Base-by-base conservation (phyloP, 2,797 vertebrate species). In the Sebastiscus tertius region DNA sequence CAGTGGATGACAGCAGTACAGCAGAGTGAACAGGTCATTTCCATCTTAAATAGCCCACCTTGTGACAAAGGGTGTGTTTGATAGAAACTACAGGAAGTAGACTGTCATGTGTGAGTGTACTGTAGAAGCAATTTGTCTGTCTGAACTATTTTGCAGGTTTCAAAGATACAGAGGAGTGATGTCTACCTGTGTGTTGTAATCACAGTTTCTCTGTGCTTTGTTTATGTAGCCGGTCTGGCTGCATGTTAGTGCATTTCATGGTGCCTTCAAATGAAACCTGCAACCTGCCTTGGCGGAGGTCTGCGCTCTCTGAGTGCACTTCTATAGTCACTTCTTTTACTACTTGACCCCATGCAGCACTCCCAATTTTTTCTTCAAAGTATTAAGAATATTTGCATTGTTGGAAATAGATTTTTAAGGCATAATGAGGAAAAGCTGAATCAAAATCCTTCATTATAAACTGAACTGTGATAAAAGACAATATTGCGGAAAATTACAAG, bases 121-220 rank as follows among this genome's bases (percentile, higher is more conserved):
- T 26, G 26, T 39, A 39, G 36, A 39, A 6, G 36, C 36, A 39
- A 39, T 39, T 39, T 1, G 1, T 33, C 49, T 0, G 8, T 8
- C 29, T 34, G 31, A 69, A 55, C 14, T 6, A 34, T 14, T 16
- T 42, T 42, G 39, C 39, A 42, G 39, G 39, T 42, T 42, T 34
- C 5, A 42, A 42, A 42, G 39, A 42, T 42, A 0, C 0, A 42
- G 0, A 42, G 39, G 39, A 42, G 39, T 42, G 0, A 42, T 42
- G 39, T 42, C 39, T 42, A 42, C 39, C 13, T 42, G 42, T 46
- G 42, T 46, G 42, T 16, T 46, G 6, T 46, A 46, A 46, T 46
- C 42, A 0, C 42, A 46, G 42, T 18, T 46, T 46, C 2, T 46
- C 42, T 46, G 42, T 46, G 42, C 42, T 46, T 46, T 46, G 16